phyloP scores from a whole-genome alignment of 1,140 invertebrate genomes.

The Drosophila pseudoobscura region DNA sequence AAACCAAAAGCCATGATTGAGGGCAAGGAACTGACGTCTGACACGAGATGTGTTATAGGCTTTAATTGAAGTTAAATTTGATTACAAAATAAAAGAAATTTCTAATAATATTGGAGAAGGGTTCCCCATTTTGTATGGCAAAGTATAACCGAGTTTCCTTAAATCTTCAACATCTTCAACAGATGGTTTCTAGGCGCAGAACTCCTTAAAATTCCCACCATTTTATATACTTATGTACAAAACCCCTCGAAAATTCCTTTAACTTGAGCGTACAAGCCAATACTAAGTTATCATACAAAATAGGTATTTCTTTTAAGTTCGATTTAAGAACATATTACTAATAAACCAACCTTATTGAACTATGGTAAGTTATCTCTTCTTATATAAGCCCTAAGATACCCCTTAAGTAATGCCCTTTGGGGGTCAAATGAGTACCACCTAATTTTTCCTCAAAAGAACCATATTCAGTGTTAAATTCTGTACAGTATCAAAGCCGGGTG shows the following conservation, averaged over 20 bases:
- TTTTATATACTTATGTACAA: background rate
- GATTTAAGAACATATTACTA: too few species aligned
- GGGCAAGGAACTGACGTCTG: conserved; percentile 19
- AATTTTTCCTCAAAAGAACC: conserved; percentile 5
- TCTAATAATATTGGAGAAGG: too few species aligned
- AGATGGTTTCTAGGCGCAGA: too few species aligned
- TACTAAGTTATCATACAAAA: background rate
- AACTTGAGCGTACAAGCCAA: background rate
- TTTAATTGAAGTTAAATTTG: background rate
- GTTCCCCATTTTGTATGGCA: too few species aligned
- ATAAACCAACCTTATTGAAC: too few species aligned
- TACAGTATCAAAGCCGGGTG: conserved; percentile 76
- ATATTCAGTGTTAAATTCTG: conserved; percentile 13
- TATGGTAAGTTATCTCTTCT: conserved; percentile 17
- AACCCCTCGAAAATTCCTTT: too few species aligned
- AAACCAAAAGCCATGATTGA: conserved; percentile 32
- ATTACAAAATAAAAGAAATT: background rate
- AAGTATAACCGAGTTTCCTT: too few species aligned
- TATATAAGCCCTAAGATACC: conserved; percentile 8
- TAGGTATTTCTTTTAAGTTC: too few species aligned
- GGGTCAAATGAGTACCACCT: conserved; percentile 39
- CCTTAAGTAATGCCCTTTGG: background rate
- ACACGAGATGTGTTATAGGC: background rate
- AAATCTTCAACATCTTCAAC: too few species aligned
- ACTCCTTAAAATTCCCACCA: background rate